Percentiles rank a stretch among this genome's conserved stretches.
Conservation (phyloP, 2,113 vertebrate genomes). For the Laticauda colubrina region DNA sequence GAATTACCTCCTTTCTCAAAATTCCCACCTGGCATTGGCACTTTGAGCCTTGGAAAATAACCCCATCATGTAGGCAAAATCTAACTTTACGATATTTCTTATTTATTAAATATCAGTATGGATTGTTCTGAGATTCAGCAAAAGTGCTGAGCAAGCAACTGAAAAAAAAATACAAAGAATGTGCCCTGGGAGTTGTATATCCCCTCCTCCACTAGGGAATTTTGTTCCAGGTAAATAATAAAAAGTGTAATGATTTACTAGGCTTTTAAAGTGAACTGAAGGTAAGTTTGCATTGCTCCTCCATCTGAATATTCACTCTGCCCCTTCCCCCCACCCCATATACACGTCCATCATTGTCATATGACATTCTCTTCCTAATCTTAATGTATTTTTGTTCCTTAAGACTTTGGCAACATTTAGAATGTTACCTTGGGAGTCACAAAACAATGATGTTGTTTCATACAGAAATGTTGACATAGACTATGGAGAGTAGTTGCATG, state of each 20-base stretch:
- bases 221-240: conserved; percentile 74
- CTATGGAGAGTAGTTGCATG: conserved; percentile 52
- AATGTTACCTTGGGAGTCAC: conserved; percentile 59
- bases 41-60: conserved; percentile 39
- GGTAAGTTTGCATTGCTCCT: conserved; percentile 60
- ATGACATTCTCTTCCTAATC: conserved; percentile 41
- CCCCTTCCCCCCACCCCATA: conserved; percentile 14
- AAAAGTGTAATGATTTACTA: conserved; percentile 75
- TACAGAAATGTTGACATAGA: conserved; percentile 51
- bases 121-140: neutral
- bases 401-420: conserved; percentile 51
- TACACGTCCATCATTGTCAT: conserved; percentile 37
- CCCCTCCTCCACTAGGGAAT: conserved; percentile 43
- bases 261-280: conserved; percentile 63
- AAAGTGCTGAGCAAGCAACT: conserved; percentile 24
- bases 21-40: conserved; percentile 50
- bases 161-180: conserved; percentile 34
- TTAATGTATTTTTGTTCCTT: conserved; percentile 52
- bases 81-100: conserved; percentile 30
- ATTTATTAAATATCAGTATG: conserved; percentile 14
- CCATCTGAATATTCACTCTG: conserved; percentile 56
- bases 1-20: conserved; percentile 65
- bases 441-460: conserved; percentile 61
- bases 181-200: conserved; percentile 23
- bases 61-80: neutral